Evolutionary conservation across 2,797 vertebrate species (phyloP).

Genomic region (Esox masquinongy): DNA sequence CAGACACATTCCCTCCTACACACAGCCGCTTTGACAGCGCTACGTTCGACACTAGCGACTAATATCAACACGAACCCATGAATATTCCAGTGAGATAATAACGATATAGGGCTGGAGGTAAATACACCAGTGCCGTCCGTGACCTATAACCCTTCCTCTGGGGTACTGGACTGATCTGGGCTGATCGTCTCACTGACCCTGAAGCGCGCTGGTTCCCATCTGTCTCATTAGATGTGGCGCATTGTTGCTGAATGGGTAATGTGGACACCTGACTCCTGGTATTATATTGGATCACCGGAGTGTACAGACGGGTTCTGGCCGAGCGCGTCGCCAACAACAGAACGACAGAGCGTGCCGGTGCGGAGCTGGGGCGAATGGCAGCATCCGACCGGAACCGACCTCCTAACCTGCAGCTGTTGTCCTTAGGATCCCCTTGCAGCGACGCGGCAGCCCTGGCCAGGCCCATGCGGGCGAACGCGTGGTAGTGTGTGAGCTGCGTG

Average conservation of each 20-base stretch:
- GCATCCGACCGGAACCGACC: not conserved
- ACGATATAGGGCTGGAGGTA: not conserved
- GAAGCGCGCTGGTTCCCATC: constrained; percentile 33
- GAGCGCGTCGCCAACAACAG: no score
- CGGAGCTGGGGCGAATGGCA: no score
- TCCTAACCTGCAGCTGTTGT: constrained; percentile 91
- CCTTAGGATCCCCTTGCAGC: constrained; percentile 78
- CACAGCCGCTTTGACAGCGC: no score
- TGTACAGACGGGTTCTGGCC: no score
- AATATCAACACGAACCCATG: no score
- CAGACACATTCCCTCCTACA: no score
- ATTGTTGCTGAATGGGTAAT: not conserved
- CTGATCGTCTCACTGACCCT: constrained; percentile 54
- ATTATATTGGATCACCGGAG: not conserved
- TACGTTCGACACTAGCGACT: no score
- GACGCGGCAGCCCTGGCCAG: constrained; percentile 80
- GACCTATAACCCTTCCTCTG: constrained; percentile 26
- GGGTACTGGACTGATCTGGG: constrained; percentile 42
- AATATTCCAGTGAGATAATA: not conserved
- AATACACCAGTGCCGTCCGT: not conserved
- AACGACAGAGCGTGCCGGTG: no score
- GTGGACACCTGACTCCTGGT: constrained; percentile 20
- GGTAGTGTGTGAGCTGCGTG: constrained; percentile 87
- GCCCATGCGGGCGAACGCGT: constrained; percentile 88
- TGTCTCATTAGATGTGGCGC: constrained; percentile 30